Conservation (phyloP, 2,113 vertebrate species). For the Heterochromis multidens region DNA sequence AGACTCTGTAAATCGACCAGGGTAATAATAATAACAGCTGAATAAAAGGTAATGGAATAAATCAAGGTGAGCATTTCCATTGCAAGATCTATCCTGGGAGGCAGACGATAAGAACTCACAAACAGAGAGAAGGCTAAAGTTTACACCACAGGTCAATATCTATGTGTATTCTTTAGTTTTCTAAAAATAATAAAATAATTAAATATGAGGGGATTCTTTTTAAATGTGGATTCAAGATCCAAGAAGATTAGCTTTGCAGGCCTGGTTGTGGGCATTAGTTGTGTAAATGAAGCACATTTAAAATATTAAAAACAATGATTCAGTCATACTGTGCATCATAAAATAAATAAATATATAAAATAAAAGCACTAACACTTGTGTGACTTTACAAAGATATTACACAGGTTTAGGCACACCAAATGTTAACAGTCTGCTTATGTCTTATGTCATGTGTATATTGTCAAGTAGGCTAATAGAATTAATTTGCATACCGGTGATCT, state of each 20-base stretch:
- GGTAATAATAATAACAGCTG: slow-evolving; percentile 56
- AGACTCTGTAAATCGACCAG: slow-evolving; percentile 49
- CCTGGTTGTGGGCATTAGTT: background rate
- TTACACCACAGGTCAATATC: background rate
- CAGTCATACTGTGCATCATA: background rate
- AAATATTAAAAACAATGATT: background rate
- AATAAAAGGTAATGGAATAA: slow-evolving; percentile 64
- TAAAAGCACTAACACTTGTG: background rate
- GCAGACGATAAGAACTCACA: slow-evolving; percentile 3
- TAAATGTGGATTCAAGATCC: background rate
- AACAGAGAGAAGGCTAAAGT: background rate
- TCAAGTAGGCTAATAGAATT: background rate
- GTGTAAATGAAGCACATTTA: background rate
- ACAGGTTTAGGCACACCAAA: background rate
- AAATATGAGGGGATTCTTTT: background rate
- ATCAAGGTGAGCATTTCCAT: slow-evolving; percentile 46
- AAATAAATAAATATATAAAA: background rate
- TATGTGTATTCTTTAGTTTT: background rate
- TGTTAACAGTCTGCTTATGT: background rate
- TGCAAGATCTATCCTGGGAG: slow-evolving; percentile 17
- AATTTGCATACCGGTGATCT: background rate
- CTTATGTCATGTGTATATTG: background rate
- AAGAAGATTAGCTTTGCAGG: background rate
- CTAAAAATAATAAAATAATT: background rate
- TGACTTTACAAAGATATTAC: background rate